Evolutionary conservation across 2,113 vertebrate genomes (phyloP).

Genomic region (Pardalotus punctatus): DNA sequence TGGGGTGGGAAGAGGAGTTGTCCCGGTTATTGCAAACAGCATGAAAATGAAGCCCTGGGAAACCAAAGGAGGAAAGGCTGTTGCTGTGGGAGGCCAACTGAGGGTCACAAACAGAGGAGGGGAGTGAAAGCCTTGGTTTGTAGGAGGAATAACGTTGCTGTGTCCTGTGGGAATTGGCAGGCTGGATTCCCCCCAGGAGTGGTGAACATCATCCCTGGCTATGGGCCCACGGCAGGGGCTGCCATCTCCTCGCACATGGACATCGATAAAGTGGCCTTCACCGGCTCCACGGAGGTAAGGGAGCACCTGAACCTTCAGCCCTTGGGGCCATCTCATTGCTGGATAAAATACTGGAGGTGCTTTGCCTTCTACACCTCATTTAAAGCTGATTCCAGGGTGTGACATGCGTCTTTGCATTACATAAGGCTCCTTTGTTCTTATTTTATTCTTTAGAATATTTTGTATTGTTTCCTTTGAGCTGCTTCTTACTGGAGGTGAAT

Average conservation of each 20-base stretch:
- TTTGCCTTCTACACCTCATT: neutral
- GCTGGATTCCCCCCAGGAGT: constrained; percentile 96
- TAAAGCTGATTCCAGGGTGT: neutral
- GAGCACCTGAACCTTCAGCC: neutral
- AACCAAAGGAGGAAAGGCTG: neutral
- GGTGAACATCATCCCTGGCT: constrained; percentile 93
- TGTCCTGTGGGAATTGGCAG: constrained; percentile 61
- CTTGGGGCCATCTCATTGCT: neutral
- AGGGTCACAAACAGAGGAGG: accelerated
- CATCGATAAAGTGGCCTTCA: constrained; percentile 95
- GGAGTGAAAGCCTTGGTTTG: neutral
- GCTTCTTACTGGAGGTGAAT: neutral
- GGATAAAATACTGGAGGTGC: neutral
- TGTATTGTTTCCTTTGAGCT: neutral
- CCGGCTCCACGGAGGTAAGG: constrained; percentile 92
- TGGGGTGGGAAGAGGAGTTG: neutral
- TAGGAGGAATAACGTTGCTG: accelerated
- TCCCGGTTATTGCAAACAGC: neutral
- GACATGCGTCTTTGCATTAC: neutral
- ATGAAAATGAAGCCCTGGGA: neutral
- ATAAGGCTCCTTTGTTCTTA: neutral
- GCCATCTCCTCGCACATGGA: constrained; percentile 89
- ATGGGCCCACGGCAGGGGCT: constrained; percentile 88
- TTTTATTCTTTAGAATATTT: neutral
- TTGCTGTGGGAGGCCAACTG: neutral